phyloP scores from a whole-genome alignment of 2,888 invertebrate genomes.

The Cremastinae sp. region DNA sequence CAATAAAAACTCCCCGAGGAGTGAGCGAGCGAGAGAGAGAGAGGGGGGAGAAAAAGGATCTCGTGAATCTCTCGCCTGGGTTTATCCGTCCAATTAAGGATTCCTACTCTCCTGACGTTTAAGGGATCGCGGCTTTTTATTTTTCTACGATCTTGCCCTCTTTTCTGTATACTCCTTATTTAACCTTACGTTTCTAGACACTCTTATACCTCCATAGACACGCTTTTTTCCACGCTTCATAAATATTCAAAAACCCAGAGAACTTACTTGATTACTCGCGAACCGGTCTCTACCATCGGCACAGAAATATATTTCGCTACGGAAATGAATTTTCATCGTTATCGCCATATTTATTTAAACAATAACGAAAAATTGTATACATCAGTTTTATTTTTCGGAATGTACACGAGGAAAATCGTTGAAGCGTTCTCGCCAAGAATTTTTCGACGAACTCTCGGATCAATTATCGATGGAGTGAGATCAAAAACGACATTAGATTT shows the following conservation, averaged over 20 bases:
- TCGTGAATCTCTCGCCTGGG: conserved; percentile 51
- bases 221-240: neutral
- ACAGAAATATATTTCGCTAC: no score
- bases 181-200: neutral
- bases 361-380: no score
- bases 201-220: neutral
- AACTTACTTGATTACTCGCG: no score
- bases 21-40: no score
- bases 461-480: conserved; percentile 57
- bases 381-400: no score
- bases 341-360: no score
- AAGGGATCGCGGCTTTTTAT: conserved; percentile 45
- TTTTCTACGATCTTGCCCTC: conserved; percentile 22
- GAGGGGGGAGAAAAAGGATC: conserved; percentile 55
- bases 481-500: conserved; percentile 57
- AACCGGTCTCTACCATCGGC: no score
- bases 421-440: neutral
- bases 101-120: conserved; percentile 49
- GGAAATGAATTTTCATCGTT: no score
- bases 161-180: conserved; percentile 16
- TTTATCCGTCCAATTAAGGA: conserved; percentile 64
- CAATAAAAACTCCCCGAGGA: neutral
- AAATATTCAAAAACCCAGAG: neutral
- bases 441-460: conserved; percentile 16
- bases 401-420: no score